Percentiles rank a stretch among this genome's conserved stretches.
Conservation (phyloP, 2,113 vertebrate species). For the Lonchura striata region DNA sequence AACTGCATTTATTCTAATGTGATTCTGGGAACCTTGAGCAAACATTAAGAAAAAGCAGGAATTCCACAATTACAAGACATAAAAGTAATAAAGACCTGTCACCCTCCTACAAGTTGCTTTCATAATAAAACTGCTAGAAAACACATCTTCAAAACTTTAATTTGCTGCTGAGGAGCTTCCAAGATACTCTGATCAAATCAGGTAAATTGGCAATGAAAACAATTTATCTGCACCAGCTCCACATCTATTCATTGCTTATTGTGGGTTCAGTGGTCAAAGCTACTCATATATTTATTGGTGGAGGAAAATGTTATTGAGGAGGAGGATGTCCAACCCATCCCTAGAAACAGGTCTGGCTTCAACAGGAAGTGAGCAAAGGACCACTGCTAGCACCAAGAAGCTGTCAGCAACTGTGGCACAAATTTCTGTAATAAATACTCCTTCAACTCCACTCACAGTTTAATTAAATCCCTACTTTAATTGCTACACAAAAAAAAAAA, state of each 20-base stretch:
- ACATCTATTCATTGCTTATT: background rate
- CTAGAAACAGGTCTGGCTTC: background rate
- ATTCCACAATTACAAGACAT: background rate
- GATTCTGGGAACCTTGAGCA: background rate
- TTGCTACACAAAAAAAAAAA: background rate
- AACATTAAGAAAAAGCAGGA: background rate
- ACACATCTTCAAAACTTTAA: background rate
- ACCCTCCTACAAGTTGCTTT: background rate
- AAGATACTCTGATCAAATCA: background rate
- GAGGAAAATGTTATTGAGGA: background rate
- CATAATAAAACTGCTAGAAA: background rate
- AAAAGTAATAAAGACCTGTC: background rate
- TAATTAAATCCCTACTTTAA: conserved; percentile 33
- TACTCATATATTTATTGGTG: background rate
- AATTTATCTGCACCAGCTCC: background rate
- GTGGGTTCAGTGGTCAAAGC: background rate
- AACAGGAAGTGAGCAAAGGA: background rate
- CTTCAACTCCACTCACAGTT: background rate
- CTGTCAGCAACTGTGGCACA: background rate
- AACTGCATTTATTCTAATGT: background rate
- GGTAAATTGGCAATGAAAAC: background rate
- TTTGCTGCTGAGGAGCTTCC: background rate
- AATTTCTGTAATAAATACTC: background rate
- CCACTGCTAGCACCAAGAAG: background rate
- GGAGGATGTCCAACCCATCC: background rate